Evolutionary conservation across 2,113 vertebrate genomes (phyloP), one percentile per base, ranked within the genome.

Genomic region (Saccopteryx bilineata): DNA sequence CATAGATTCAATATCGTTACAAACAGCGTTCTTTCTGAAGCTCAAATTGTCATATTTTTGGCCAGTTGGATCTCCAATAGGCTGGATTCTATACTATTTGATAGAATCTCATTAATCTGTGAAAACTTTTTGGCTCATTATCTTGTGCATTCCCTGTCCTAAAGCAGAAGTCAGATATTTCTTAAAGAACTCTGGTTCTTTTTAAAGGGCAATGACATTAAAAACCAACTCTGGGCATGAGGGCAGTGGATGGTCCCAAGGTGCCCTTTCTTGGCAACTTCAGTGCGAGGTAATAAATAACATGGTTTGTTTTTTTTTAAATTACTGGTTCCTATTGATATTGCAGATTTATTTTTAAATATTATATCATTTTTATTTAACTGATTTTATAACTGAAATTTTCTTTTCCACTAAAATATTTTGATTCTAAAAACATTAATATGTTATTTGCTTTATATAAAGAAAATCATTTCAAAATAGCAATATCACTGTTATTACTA

Each of bases 281-380:
- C 10, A 19, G 50, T 78, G 28, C 50, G 74, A 61, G 17, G 39
- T 50, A 84, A 90, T 28, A 87, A 88, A n/a, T 48, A 81, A 60
- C 9, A 80, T 48, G 9, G 39, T 39, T 39, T 39, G 2, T 39
- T 39, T 39, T 26, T 84, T 92, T 84, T 75, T 19, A 46, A 95
- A 92, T 72, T 81, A 88, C 15, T 63, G 82, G 10, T 28, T 90
- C 52, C 84, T 90, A 50, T 21, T 71, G 21, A 10, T 39, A 91
- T 71, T 89, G 56, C 63, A 13, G 66, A 28, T 71, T 93, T 13
- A 87, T 81, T 87, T 95, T 71, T n/a, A 95, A 68, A 68, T 26
- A 61, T 58, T 71, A 80, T 68, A 33, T 54, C 82, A 21, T n/a
- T 21, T 94, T 95, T 68, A 95, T 31, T 87, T 75, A 85, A 65